Conservation (phyloP, 1,140 invertebrate genomes). For the Procambarus virginalis region DNA sequence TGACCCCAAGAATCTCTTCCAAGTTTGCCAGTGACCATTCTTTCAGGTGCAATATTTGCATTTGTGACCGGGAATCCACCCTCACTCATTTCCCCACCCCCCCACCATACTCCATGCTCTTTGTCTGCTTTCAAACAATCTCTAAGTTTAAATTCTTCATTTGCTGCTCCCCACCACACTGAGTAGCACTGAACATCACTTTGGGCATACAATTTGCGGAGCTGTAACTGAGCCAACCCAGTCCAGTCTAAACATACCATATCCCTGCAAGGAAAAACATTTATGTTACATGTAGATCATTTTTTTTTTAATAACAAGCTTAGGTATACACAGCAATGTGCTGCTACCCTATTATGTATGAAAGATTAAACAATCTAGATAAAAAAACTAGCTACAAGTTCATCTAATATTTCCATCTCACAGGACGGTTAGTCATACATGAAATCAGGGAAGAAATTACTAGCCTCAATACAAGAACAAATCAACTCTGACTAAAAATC, state of each 20-base stretch:
- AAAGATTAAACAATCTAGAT: too few relatives aligned
- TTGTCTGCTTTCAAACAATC: constrained; percentile 50
- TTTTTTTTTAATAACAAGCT: too few relatives aligned
- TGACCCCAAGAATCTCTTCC: constrained; percentile 51
- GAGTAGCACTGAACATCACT: constrained; percentile 64
- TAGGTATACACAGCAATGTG: too few relatives aligned
- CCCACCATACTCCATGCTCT: constrained; percentile 61
- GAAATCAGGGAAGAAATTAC: too few relatives aligned
- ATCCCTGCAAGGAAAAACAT: constrained; percentile 12
- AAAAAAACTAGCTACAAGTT: too few relatives aligned
- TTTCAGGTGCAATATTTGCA: constrained; percentile 29
- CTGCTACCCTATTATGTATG: too few relatives aligned
- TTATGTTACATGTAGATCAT: background rate
- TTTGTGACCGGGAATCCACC: constrained; percentile 59
- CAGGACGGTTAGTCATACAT: too few relatives aligned
- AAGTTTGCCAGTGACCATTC: constrained; percentile 58
- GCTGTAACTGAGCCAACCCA: constrained; percentile 51
- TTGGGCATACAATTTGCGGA: constrained; percentile 25
- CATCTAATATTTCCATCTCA: too few relatives aligned
- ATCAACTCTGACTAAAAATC: too few relatives aligned
- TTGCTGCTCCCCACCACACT: constrained; percentile 56
- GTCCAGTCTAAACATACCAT: constrained; percentile 62
- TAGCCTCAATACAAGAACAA: too few relatives aligned
- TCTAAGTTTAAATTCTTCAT: constrained; percentile 46
- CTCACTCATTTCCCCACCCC: constrained; percentile 58